Conservation (phyloP, 2,797 vertebrate genomes). For the Rhinella marina region DNA sequence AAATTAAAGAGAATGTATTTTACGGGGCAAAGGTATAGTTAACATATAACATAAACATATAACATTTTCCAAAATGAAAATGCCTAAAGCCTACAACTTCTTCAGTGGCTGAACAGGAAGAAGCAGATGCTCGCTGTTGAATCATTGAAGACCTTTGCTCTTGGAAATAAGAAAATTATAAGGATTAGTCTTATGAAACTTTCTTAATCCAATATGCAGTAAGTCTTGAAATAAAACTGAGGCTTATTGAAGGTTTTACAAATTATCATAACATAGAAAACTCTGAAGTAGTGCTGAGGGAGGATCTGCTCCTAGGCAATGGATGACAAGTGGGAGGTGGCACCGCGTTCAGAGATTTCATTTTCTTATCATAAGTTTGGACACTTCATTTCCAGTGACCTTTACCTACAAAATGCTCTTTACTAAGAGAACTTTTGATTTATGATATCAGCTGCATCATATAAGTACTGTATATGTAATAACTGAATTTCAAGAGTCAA, state of each 20-base stretch:
- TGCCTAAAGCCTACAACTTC: not conserved
- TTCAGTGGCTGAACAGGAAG: not conserved
- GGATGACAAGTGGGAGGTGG: too few species aligned
- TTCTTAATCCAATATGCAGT: not conserved
- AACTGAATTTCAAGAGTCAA: not conserved
- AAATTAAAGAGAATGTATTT: too few species aligned
- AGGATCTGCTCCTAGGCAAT: not conserved
- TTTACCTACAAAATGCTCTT: conserved; percentile 10
- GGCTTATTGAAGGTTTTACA: not conserved
- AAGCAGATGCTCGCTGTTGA: not conserved
- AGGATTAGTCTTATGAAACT: not conserved
- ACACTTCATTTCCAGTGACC: conserved; percentile 20
- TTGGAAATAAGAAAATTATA: not conserved
- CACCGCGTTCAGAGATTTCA: not conserved
- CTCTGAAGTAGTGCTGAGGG: not conserved
- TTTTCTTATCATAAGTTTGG: conserved; percentile 16
- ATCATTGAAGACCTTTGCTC: not conserved
- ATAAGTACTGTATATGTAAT: not conserved
- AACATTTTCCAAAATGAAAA: not conserved
- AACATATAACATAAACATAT: too few species aligned
- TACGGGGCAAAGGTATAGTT: too few species aligned
- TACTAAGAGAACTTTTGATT: conserved; percentile 20
- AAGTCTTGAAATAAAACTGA: not conserved
- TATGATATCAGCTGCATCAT: conserved; percentile 6
- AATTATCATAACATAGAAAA: not conserved